A percentile compares a stretch with the other conserved stretches of the same genome.
Conservation (phyloP, 2,888 invertebrate genomes). For the Amblyjoppa fuscipennis region DNA sequence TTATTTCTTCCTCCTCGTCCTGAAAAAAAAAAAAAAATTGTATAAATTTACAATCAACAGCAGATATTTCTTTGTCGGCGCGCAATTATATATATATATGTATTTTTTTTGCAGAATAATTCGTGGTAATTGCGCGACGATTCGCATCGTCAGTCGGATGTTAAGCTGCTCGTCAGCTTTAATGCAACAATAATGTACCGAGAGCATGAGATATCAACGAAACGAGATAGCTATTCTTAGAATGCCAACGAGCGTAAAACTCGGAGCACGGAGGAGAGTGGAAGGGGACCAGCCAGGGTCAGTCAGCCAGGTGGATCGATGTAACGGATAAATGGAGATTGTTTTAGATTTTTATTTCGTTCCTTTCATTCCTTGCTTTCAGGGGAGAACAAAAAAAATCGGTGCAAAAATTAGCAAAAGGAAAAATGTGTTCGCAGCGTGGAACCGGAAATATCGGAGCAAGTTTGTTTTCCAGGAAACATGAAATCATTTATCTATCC, state of each 20-base stretch:
- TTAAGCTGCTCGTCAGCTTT: conserved; percentile 23
- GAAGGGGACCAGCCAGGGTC: conserved; percentile 19
- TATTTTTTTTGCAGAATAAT: background rate
- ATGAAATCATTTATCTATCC: background rate
- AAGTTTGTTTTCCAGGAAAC: background rate
- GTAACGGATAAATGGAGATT: conserved; percentile 13
- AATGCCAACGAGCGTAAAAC: conserved; percentile 45
- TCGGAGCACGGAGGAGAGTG: conserved; percentile 22
- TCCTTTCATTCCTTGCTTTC: background rate
- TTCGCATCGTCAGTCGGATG: conserved; percentile 32
- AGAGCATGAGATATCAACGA: conserved; percentile 44
- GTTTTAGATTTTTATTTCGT: background rate
- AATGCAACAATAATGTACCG: conserved; percentile 5
- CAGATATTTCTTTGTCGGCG: background rate
- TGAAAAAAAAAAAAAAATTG: conserved; percentile 78
- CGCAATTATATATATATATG: background rate
- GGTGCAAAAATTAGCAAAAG: background rate
- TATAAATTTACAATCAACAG: background rate
- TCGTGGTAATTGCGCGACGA: conserved; percentile 16
- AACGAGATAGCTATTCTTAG: conserved; percentile 63
- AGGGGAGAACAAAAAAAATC: background rate
- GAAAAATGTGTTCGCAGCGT: conserved; percentile 13
- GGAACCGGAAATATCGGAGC: conserved; percentile 7
- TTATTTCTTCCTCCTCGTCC: conserved; percentile 99
- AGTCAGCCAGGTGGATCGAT: conserved; percentile 46